Conservation (phyloP, 2,797 vertebrate species). For the Ctenopoma kingsleyae region DNA sequence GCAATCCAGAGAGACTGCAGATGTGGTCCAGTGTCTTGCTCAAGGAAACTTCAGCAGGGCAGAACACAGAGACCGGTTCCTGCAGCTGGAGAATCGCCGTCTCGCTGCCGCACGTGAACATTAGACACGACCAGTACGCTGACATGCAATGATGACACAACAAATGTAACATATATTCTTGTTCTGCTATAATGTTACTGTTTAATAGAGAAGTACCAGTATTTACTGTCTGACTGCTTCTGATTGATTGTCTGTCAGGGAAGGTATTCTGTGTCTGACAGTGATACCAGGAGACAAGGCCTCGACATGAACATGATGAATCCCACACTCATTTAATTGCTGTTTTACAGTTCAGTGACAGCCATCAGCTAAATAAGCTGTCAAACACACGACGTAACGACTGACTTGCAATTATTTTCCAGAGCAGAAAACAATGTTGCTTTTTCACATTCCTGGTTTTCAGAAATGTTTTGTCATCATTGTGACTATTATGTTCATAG, state of each 20-base stretch:
- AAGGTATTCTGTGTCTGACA: slow-evolving; percentile 60
- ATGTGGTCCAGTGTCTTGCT: slow-evolving; percentile 4
- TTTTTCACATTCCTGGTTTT: slow-evolving; percentile 17
- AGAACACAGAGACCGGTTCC: not conserved
- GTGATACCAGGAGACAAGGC: slow-evolving; percentile 66
- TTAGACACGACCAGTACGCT: slow-evolving; percentile 1
- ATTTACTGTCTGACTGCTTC: slow-evolving; percentile 32
- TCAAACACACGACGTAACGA: slow-evolving; percentile 44
- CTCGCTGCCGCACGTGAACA: not conserved
- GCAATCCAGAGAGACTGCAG: not conserved
- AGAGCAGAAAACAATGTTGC: slow-evolving; percentile 15
- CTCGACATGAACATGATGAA: slow-evolving; percentile 65
- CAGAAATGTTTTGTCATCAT: slow-evolving; percentile 19
- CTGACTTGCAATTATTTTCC: slow-evolving; percentile 61
- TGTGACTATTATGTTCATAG: not conserved
- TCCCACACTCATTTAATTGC: slow-evolving; percentile 72
- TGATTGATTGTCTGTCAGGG: slow-evolving; percentile 62
- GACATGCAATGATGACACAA: slow-evolving; percentile 22
- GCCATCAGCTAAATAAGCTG: slow-evolving; percentile 74
- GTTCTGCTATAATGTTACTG: slow-evolving; percentile 18
- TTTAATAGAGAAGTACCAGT: slow-evolving; percentile 53
- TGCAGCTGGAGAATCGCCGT: not conserved
- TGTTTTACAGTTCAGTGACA: slow-evolving; percentile 72
- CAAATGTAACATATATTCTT: slow-evolving; percentile 34
- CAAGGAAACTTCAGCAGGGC: slow-evolving; percentile 4